A percentile compares a stretch with the other conserved stretches of the same genome.
Conservation (phyloP, 2,113 vertebrate genomes). For the Atlantisia rogersi region DNA sequence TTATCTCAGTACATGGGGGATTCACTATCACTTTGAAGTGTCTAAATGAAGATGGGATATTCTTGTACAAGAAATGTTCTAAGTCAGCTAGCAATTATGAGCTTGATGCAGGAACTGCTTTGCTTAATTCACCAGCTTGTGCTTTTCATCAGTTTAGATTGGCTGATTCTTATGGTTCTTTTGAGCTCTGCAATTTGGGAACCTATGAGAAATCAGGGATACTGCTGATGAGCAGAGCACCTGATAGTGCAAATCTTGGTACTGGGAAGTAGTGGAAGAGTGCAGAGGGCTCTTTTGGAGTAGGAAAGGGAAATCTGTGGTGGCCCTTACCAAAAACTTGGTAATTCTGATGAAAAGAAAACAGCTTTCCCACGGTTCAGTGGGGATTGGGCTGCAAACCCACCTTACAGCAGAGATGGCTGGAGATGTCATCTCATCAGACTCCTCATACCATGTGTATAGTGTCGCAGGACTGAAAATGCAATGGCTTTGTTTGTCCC, state of each 20-base stretch:
- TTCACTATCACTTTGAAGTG: conserved; percentile 58
- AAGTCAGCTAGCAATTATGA: conserved; percentile 64
- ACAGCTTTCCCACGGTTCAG: background rate
- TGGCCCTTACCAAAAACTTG: background rate
- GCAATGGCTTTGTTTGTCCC: background rate
- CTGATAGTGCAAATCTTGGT: background rate
- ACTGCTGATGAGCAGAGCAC: conserved; percentile 27
- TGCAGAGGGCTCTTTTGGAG: background rate
- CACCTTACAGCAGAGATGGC: background rate
- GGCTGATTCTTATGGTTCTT: conserved; percentile 47
- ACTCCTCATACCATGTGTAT: accelerated
- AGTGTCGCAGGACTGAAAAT: background rate
- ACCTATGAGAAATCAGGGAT: conserved; percentile 26
- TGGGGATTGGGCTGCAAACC: background rate
- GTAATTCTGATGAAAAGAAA: background rate
- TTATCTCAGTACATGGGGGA: conserved; percentile 44
- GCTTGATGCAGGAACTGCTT: conserved; percentile 51
- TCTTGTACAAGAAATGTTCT: conserved; percentile 63
- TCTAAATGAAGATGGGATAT: conserved; percentile 63
- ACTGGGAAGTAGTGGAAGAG: background rate
- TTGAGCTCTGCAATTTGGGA: conserved; percentile 39
- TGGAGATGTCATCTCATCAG: background rate
- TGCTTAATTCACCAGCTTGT: conserved; percentile 65
- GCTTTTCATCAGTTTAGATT: conserved; percentile 60
- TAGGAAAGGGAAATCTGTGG: background rate